Conservation (phyloP, 2,113 vertebrate genomes). For the Sinocyclocheilus maitianheensis region DNA sequence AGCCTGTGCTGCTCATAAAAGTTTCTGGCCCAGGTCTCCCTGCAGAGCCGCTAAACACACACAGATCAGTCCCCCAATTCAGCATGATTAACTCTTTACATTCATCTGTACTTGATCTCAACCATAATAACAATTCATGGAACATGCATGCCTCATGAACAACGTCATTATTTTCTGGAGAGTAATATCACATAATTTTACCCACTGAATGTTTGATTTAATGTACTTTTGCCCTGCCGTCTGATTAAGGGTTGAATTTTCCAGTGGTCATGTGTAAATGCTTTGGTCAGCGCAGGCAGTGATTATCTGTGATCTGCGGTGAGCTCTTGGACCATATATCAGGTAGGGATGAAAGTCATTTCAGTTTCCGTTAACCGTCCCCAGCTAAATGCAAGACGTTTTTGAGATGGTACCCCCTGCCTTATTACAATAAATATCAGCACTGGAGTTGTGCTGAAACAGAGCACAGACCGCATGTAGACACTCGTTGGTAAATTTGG, state of each 20-base stretch:
- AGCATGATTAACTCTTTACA: background rate
- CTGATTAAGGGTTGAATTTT: constrained; percentile 19
- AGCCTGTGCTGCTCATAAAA: constrained; percentile 12
- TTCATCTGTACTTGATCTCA: background rate
- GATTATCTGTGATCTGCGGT: constrained; percentile 44
- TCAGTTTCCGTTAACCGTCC: constrained; percentile 24
- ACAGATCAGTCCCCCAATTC: background rate
- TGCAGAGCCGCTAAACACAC: background rate
- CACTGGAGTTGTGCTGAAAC: background rate
- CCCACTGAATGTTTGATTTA: constrained; percentile 14
- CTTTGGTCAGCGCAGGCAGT: constrained; percentile 24
- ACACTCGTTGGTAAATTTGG: constrained; percentile 12
- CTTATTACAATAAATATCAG: background rate
- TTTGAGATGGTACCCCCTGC: background rate
- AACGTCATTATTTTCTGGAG: background rate
- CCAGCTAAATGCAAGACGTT: background rate
- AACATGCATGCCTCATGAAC: background rate
- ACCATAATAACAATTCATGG: background rate
- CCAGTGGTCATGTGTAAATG: constrained; percentile 23
- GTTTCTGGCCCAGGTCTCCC: background rate
- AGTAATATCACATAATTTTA: background rate
- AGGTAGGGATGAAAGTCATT: constrained; percentile 13
- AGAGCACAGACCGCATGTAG: constrained; percentile 13
- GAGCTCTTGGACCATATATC: constrained; percentile 12
- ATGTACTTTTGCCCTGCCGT: constrained; percentile 4